These are phyloP conservation scores for Trimorus sp. DNA, from an alignment of 2,888 invertebrate genomes.

Conservation along the genomic window DNA sequence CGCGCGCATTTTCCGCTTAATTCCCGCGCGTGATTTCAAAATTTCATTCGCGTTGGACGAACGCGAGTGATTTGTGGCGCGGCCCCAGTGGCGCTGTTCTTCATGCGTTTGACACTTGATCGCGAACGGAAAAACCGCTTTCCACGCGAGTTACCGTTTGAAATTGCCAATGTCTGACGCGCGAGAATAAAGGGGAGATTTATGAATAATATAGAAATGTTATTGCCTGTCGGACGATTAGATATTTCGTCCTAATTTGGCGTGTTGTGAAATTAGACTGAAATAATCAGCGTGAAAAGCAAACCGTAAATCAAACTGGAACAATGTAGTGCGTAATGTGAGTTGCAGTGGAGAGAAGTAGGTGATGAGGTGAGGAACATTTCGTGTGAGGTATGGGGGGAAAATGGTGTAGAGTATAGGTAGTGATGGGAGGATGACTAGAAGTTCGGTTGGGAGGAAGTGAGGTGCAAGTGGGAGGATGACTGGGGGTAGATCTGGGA, in stretches of 20 bases:
- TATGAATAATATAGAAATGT: conserved; percentile 22
- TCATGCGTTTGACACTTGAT: conserved; percentile 23
- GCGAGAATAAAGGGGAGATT: background rate
- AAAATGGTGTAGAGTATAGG: no score
- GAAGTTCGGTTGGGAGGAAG: no score
- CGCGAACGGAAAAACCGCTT: conserved; percentile 25
- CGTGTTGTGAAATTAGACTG: conserved; percentile 15
- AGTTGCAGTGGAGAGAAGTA: no score
- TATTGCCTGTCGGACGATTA: background rate
- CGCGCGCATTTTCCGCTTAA: conserved; percentile 9
- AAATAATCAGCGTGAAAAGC: conserved; percentile 1
- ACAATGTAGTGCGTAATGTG: no score
- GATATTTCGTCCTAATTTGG: conserved; percentile 11
- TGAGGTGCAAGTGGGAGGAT: no score
- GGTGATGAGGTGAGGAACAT: no score
- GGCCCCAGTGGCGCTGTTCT: conserved; percentile 17
- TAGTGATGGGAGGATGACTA: no score
- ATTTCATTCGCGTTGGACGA: conserved; percentile 27
- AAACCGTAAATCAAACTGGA: no score
- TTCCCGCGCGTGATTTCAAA: conserved; percentile 23
- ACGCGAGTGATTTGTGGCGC: conserved; percentile 17
- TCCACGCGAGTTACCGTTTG: conserved; percentile 12
- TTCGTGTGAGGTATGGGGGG: no score
- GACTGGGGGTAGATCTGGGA: no score
- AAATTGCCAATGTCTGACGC: background rate